Evolutionary conservation across 1,140 invertebrate genomes (phyloP), one percentile per base, ranked within the genome.

Genomic region (Temnothorax curvispinosus): DNA sequence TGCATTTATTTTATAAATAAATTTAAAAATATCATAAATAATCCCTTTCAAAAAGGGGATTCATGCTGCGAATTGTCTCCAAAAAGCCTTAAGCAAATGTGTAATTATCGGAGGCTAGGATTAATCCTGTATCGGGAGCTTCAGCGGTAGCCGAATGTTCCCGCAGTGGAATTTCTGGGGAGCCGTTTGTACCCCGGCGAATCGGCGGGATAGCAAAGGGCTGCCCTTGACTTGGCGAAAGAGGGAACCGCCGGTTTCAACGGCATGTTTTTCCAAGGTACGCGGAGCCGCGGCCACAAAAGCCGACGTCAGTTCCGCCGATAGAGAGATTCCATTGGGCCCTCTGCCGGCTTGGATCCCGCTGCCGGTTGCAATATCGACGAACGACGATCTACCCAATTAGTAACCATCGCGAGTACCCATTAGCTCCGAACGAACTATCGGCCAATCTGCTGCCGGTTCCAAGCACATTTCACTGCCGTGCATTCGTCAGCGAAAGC

Each of bases 381-480:
- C 89, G 89, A 91, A 85, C 84, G 81, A 92, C 91, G 88, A 93
- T 93, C 92, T 93, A 93, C 87, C 93, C 93, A 93, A 93, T 93
- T 93, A 93, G 93, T 93, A 93, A 90, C 88, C 90, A 92, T 93
- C 91, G 92, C 87, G 92, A 92, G 91, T 92, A 92, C 89, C 88
- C 92, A 93, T 93, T 93, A 93, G 92, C 91, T 87, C 65, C 87
- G 89, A 89, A 71, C 77, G 80, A 92, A 92, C 89, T 92, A 92
- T 93, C 91, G 87, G 72, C 72, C 80, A 87, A 93, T 93, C 92
- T 91, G 71, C 82, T 81, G 65, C 58, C 82, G 69, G 56, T 32
- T 90, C 77, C n/a, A 27, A n/a, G 41, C 44, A 60, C 27, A 64
- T 85, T 88, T 78, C 60, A 38, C 65, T 58, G 35, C 54, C 74